Conservation (phyloP, 2,113 vertebrate species). For the Perognathus longimembris region DNA sequence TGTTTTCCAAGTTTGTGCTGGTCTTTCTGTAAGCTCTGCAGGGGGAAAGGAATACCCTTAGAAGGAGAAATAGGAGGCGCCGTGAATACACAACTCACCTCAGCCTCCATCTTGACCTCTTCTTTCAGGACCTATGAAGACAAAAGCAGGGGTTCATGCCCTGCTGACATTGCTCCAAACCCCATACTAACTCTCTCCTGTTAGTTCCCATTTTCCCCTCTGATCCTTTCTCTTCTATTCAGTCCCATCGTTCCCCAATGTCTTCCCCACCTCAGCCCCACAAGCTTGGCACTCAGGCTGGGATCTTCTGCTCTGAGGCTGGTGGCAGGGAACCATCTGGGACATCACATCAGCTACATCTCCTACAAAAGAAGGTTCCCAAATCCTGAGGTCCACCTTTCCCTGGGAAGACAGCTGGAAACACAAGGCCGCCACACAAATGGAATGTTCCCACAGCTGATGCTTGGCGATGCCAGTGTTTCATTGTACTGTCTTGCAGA, state of each 20-base stretch:
- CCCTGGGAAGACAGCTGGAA: background rate
- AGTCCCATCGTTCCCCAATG: background rate
- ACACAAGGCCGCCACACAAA: background rate
- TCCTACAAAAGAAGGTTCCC: slow-evolving; percentile 1
- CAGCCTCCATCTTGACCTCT: slow-evolving; percentile 52
- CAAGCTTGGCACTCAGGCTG: background rate
- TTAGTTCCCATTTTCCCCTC: too few species aligned
- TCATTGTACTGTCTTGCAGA: background rate
- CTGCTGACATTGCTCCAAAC: background rate
- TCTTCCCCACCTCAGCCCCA: background rate
- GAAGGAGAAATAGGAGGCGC: background rate
- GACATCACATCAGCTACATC: background rate
- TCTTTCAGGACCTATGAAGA: slow-evolving; percentile 60
- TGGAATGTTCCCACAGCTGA: background rate
- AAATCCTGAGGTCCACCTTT: background rate
- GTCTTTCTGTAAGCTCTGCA: slow-evolving; percentile 2
- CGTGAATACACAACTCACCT: slow-evolving; percentile 62
- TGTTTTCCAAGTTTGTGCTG: background rate
- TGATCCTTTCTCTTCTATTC: background rate
- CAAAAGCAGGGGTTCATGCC: slow-evolving; percentile 56
- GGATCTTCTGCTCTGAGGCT: background rate
- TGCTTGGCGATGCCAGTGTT: background rate
- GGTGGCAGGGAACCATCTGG: background rate
- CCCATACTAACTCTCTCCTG: background rate
- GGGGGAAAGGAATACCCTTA: background rate